Evolutionary conservation across 2,797 vertebrate species (phyloP).

Genomic region (Peromyscus aztecus): DNA sequence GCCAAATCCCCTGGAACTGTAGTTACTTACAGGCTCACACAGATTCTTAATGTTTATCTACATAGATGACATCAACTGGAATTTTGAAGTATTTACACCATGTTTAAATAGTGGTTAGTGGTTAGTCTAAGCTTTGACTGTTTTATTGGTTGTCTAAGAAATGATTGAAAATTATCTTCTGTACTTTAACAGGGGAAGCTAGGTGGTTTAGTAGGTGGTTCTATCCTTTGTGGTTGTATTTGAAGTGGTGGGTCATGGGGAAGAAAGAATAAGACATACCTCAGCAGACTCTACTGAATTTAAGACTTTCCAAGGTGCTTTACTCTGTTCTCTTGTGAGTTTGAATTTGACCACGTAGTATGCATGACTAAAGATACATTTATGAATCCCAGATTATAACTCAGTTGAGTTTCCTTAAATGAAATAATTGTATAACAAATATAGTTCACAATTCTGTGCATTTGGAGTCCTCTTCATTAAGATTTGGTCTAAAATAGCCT

Average conservation of each 20-base stretch:
- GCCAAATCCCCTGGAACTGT: not conserved
- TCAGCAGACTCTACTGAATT: not conserved
- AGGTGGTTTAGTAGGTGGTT: not conserved
- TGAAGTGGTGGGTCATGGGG: not conserved
- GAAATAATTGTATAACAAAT: not conserved
- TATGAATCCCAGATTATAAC: constrained; percentile 26
- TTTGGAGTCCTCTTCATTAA: not conserved
- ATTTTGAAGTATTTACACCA: not conserved
- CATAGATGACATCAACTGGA: not conserved
- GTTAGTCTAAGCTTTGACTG: not conserved
- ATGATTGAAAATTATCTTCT: not conserved
- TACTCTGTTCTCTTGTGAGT: not conserved
- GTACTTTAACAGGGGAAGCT: not conserved
- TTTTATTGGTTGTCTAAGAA: not conserved
- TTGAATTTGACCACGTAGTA: not conserved
- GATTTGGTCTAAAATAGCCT: not conserved
- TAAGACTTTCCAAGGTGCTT: not conserved
- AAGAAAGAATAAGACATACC: not conserved
- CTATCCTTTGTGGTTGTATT: not conserved
- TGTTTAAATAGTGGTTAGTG: not conserved
- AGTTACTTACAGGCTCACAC: not conserved
- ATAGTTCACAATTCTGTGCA: not conserved
- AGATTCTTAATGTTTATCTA: not conserved
- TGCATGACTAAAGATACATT: constrained; percentile 14
- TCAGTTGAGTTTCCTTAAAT: constrained; percentile 37